Conservation (phyloP, 1,140 invertebrate genomes). For the Phortica variegata region DNA sequence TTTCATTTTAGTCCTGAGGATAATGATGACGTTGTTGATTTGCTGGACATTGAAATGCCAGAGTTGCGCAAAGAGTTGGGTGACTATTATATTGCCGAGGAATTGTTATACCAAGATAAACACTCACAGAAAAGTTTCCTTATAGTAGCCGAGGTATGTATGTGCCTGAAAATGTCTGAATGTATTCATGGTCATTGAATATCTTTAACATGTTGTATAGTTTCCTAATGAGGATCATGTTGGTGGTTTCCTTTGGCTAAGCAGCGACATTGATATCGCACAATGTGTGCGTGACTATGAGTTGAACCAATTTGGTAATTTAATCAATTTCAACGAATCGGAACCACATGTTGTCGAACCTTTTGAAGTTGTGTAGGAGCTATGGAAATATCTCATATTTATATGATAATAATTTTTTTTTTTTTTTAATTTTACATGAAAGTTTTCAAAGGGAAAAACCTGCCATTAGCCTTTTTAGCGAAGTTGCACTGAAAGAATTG, state of each 20-base stretch:
- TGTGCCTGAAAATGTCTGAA: background rate
- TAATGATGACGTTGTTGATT: conserved; percentile 42
- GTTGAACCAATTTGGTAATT: conserved; percentile 32
- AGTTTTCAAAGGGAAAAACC: too few species aligned
- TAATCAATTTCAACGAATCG: conserved; percentile 13
- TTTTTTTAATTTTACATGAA: too few species aligned
- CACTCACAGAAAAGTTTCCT: conserved; percentile 13
- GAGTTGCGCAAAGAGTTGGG: conserved; percentile 28
- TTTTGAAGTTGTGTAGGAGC: conserved; percentile 27
- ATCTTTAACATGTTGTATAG: conserved; percentile 4
- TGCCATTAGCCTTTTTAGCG: too few species aligned
- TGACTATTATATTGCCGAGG: conserved; percentile 46
- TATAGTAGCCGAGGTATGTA: conserved; percentile 30
- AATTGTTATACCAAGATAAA: conserved; percentile 19
- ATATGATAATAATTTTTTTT: too few species aligned
- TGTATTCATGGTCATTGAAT: background rate
- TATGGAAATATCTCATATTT: too few species aligned
- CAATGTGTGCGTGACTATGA: conserved; percentile 29
- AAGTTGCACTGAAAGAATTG: background rate
- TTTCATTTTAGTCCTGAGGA: conserved; percentile 31
- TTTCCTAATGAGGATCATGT: conserved; percentile 12
- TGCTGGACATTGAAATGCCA: conserved; percentile 30
- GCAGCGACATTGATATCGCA: conserved; percentile 24
- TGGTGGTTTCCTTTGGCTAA: conserved; percentile 36
- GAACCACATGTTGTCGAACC: conserved; percentile 1